Percentiles rank a stretch among this genome's conserved stretches.
Conservation (phyloP, 2,888 invertebrate genomes). For the Atherix ibis region DNA sequence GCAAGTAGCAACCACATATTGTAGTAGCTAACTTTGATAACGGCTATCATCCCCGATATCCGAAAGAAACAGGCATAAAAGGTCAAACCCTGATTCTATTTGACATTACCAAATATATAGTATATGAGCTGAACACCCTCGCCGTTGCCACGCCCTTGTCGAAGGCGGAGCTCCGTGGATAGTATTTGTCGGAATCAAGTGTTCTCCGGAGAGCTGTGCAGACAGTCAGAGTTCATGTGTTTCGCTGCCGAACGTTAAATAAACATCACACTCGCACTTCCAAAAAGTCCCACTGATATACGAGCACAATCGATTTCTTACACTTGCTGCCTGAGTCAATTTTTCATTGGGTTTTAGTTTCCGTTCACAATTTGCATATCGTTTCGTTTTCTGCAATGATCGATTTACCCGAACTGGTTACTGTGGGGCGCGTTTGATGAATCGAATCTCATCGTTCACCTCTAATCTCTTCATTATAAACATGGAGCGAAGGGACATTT, state of each 20-base stretch:
- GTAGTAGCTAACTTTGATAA: no score
- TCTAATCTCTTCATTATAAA: no score
- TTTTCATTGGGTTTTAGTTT: no score
- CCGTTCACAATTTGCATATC: no score
- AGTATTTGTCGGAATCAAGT: conserved; percentile 10
- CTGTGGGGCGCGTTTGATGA: no score
- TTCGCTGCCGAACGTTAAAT: conserved; percentile 13
- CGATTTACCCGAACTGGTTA: no score
- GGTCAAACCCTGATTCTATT: conserved; percentile 13
- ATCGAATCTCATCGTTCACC: no score
- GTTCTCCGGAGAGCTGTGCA: conserved; percentile 8
- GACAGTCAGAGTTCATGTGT: conserved; percentile 13
- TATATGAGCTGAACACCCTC: background rate
- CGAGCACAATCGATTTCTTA: no score
- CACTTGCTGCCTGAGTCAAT: no score
- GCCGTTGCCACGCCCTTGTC: conserved; percentile 8
- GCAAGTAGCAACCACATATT: no score
- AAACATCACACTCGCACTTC: conserved; percentile 8
- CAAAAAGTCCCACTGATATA: background rate
- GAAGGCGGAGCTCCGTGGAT: conserved; percentile 9
- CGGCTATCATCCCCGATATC: background rate
- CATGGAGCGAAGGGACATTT: no score
- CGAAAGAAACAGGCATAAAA: conserved; percentile 10
- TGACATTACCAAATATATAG: conserved; percentile 10
- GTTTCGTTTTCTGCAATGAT: no score